These are phyloP conservation scores for Lucinisca nassula DNA, from an alignment of 2,888 invertebrate genomes.

Conservation along the genomic window DNA sequence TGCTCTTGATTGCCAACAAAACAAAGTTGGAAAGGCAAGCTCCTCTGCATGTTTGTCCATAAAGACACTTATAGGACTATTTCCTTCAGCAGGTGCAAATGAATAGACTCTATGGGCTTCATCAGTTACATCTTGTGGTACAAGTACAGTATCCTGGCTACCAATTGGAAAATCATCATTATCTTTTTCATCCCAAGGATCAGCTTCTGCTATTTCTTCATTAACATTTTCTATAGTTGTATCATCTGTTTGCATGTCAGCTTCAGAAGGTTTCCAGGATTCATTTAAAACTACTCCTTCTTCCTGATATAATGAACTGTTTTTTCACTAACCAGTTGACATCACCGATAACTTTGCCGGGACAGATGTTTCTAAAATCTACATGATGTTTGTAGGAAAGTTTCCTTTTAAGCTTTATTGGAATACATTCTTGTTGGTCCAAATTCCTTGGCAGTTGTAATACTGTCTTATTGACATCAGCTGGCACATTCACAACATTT, in stretches of 20 bases:
- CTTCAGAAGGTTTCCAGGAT: neutral
- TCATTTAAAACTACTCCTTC: constrained; percentile 4
- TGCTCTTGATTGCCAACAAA: constrained; percentile 49
- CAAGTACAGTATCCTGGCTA: neutral
- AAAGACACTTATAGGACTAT: constrained; percentile 59
- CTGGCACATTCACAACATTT: constrained; percentile 72
- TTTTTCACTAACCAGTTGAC: neutral
- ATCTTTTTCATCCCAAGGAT: neutral
- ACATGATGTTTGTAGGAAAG: neutral
- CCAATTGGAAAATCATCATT: neutral
- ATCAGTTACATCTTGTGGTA: neutral
- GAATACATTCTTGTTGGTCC: neutral
- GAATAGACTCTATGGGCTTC: neutral
- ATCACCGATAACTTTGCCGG: neutral
- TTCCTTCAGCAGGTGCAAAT: constrained; percentile 66
- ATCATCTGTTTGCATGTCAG: neutral
- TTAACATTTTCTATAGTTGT: neutral
- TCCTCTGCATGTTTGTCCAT: constrained; percentile 51
- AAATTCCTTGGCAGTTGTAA: neutral
- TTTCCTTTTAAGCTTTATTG: neutral
- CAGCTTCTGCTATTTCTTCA: neutral
- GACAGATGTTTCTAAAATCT: neutral
- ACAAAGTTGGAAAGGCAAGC: constrained; percentile 64
- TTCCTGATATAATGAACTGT: neutral
- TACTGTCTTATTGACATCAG: constrained; percentile 61